phyloP scores from a whole-genome alignment of 2,888 invertebrate genomes.

The Mechanitis messenoides region DNA sequence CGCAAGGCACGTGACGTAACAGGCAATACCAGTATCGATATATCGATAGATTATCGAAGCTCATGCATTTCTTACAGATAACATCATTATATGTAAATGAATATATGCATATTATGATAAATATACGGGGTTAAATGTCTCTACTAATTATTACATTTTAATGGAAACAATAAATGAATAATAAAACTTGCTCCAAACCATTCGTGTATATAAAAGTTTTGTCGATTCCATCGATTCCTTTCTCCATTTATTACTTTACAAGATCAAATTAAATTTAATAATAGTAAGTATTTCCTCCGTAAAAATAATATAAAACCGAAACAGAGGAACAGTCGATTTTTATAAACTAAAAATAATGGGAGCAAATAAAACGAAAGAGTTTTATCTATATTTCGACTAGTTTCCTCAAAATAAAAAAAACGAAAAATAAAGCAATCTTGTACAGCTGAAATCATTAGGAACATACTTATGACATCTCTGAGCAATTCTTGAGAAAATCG shows the following conservation, averaged over 20 bases:
- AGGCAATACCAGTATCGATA: slow-evolving; percentile 14
- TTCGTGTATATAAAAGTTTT: slow-evolving; percentile 38
- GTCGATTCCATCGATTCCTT: slow-evolving; percentile 31
- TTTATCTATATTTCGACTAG: slow-evolving; percentile 55
- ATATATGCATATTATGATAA: slow-evolving; percentile 52
- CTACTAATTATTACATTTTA: slow-evolving; percentile 44
- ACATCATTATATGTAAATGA: slow-evolving; percentile 48
- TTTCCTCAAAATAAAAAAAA: slow-evolving; percentile 51
- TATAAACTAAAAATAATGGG: slow-evolving; percentile 44
- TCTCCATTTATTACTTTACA: slow-evolving; percentile 29
- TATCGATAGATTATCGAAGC: slow-evolving; percentile 47
- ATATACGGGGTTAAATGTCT: slow-evolving; percentile 50
- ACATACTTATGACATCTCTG: slow-evolving; percentile 66
- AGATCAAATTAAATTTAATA: slow-evolving; percentile 28
- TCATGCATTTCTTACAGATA: slow-evolving; percentile 54
- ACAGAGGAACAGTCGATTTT: slow-evolving; percentile 47
- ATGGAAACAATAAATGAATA: slow-evolving; percentile 75
- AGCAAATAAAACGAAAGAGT: slow-evolving; percentile 53
- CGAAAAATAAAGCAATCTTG: slow-evolving; percentile 43
- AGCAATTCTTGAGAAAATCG: slow-evolving; percentile 62
- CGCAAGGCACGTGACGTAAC: slow-evolving; percentile 11
- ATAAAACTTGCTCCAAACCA: slow-evolving; percentile 61
- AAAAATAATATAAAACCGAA: slow-evolving; percentile 21
- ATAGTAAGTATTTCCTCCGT: slow-evolving; percentile 29
- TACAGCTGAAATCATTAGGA: slow-evolving; percentile 69